Evolutionary conservation across 2,113 vertebrate genomes (phyloP).

Genomic region (Entomyzon cyanotis): DNA sequence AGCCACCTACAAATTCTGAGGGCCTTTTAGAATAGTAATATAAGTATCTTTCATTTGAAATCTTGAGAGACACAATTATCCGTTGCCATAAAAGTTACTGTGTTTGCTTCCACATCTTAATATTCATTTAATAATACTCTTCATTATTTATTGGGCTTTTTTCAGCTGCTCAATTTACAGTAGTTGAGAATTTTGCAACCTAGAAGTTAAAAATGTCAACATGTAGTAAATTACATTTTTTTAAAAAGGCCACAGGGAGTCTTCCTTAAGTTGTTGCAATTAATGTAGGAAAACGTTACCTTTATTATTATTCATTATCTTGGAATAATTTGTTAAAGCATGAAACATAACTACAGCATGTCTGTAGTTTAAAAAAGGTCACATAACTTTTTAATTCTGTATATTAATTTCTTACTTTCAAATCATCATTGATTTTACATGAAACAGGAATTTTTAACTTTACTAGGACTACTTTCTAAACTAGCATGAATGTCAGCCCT

Average conservation of each 20-base stretch:
- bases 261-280: not conserved
- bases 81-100: not conserved
- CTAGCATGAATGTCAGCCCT: not conserved
- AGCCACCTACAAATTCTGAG: not conserved
- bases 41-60: not conserved
- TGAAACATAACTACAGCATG: not conserved
- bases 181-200: not conserved
- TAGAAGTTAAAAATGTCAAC: not conserved
- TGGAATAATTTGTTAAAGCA: not conserved
- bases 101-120: not conserved
- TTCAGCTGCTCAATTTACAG: not conserved
- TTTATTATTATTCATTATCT: not conserved
- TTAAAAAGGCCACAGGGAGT: not conserved
- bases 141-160: not conserved
- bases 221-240: not conserved
- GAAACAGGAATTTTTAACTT: not conserved
- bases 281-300: not conserved
- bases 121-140: not conserved
- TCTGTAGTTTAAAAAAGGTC: not conserved
- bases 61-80: not conserved
- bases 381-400: not conserved
- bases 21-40: not conserved
- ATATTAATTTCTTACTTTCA: not conserved
- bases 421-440: not conserved
- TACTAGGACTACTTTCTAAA: not conserved